Base-by-base conservation (phyloP, 2,888 invertebrate genomes). In the Caenorhabditis drosophilae region DNA sequence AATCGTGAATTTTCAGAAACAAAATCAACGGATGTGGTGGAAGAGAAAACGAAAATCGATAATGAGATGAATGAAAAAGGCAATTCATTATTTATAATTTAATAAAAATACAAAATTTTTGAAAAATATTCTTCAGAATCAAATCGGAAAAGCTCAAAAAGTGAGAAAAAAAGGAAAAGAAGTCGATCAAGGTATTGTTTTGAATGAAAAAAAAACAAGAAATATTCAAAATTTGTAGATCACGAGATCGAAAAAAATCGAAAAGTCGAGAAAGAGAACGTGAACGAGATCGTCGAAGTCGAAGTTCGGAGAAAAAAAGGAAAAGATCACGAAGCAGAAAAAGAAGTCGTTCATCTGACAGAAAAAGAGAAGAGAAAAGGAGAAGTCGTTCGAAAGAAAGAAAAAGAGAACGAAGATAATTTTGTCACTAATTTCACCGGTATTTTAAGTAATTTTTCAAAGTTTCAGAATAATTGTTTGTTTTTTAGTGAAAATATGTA, bases 241-340 rank as follows among this genome's bases (percentile, higher is more conserved):
- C n/a, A n/a, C n/a, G n/a, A n/a, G 34, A 44, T 27, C 20, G 38
- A 18, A 38, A 22, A 12, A 20, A 51, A 11, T 51, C 58, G 0
- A 31, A 46, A 46, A 50, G 55, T 25, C 42, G 59, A 9, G 52
- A 47, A 16, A 25, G 35, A 23, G 45, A 35, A 1, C 15, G 26
- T 12, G 40, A 42, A 40, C 36, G 25, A 9, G 49, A 49, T 22
- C 47, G 60, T n/a, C n/a, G n/a, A 47, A 51, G 58, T 35, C 40
- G 58, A 15, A 47, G 45, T 9, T 42, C 50, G 23, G 31, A 42
- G 15, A 46, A 26, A n/a, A 27, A 26, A 6, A 11, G n/a, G 26
- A 26, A 31, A 46, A 31, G 31, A 12, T 31, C 31, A 31, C 6
- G 31, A 12, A 12, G 12, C 12, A 6, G 22, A 34, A 54, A 25